phyloP scores from a whole-genome alignment of 2,888 invertebrate species.

The Theretra japonica region DNA sequence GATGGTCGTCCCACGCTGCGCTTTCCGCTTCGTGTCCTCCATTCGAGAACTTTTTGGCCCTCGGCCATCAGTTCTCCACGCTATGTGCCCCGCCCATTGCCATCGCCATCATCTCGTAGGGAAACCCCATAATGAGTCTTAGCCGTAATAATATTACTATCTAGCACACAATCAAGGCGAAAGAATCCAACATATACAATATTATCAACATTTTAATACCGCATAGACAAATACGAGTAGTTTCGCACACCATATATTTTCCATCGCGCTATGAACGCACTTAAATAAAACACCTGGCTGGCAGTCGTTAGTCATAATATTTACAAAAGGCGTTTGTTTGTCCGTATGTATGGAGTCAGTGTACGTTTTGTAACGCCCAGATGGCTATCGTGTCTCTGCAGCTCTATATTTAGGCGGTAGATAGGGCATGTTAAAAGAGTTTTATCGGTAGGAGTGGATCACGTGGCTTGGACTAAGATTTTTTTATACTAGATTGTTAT shows the following conservation, averaged over 20 bases:
- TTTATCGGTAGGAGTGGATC: neutral
- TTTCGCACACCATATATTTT: neutral
- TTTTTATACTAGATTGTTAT: neutral
- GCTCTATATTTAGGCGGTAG: conserved; percentile 12
- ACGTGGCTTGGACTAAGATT: neutral
- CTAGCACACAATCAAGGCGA: too few relatives aligned
- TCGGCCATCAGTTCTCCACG: too few relatives aligned
- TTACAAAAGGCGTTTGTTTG: conserved; percentile 24
- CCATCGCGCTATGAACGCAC: conserved; percentile 10
- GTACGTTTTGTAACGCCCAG: conserved; percentile 19
- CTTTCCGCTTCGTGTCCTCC: too few relatives aligned
- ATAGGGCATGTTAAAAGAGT: neutral
- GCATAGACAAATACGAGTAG: neutral
- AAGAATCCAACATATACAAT: too few relatives aligned
- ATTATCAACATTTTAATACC: too few relatives aligned
- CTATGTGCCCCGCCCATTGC: too few relatives aligned
- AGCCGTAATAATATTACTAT: too few relatives aligned
- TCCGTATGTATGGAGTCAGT: conserved; percentile 16
- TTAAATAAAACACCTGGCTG: conserved; percentile 19
- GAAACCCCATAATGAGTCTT: too few relatives aligned
- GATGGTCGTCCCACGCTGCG: too few relatives aligned
- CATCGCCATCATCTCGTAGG: too few relatives aligned
- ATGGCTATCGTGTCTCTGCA: conserved; percentile 24
- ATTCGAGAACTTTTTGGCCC: too few relatives aligned
- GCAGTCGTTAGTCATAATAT: conserved; percentile 26